A percentile compares a stretch with the other conserved stretches of the same genome.
These are phyloP conservation scores for Fissipunctia ypsillon DNA, from an alignment of 2,888 invertebrate species.

Conservation along the genomic window DNA sequence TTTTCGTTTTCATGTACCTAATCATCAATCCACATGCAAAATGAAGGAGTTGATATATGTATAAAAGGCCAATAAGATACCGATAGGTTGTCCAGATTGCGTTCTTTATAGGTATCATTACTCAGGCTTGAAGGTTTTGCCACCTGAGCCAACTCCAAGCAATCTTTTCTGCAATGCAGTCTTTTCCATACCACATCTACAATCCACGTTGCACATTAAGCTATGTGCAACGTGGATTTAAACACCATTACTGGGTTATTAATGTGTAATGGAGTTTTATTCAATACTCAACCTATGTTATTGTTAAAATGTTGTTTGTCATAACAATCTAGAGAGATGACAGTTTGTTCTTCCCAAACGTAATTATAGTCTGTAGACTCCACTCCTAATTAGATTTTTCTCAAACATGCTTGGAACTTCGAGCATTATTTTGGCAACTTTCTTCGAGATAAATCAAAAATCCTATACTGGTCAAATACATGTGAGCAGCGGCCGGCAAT, in stretches of 20 bases:
- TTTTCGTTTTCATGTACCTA: conserved; percentile 6
- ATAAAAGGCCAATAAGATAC: conserved; percentile 63
- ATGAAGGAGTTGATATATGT: conserved; percentile 45
- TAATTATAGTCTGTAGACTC: not conserved
- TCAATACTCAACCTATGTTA: not conserved
- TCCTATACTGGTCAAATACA: too few species aligned
- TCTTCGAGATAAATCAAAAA: too few species aligned
- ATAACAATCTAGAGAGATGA: not conserved
- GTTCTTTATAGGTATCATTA: conserved; percentile 78
- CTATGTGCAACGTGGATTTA: not conserved
- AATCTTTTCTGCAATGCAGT: conserved; percentile 80
- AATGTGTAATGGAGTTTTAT: not conserved
- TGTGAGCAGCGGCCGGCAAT: too few species aligned
- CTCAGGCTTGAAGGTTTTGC: conserved; percentile 70
- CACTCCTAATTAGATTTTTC: too few species aligned
- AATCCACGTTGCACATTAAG: not conserved
- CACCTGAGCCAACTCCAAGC: conserved; percentile 75
- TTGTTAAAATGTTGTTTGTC: not conserved
- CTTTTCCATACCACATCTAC: conserved; percentile 21
- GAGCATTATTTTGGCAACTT: too few species aligned
- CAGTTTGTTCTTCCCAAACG: not conserved
- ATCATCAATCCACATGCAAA: conserved; percentile 42
- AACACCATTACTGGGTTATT: not conserved
- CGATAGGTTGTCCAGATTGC: conserved; percentile 65
- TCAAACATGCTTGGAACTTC: too few species aligned